Conservation (phyloP, 2,888 invertebrate genomes). For the Parnassius apollo region DNA sequence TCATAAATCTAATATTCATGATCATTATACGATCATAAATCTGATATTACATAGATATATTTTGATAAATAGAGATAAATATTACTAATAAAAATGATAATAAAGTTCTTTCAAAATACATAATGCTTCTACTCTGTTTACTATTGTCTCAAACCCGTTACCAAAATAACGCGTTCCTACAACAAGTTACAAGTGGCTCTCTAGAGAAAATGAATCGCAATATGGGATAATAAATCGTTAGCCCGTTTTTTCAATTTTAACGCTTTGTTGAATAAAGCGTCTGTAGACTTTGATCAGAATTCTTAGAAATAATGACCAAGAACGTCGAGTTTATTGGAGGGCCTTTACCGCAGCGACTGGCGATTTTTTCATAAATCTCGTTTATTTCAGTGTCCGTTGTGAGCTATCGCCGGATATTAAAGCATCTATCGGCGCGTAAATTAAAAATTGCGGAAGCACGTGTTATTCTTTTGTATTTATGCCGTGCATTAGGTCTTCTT, state of each 20-base stretch:
- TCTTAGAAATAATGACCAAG: neutral
- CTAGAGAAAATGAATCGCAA: slow-evolving; percentile 19
- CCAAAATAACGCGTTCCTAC: slow-evolving; percentile 2
- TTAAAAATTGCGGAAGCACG: slow-evolving; percentile 39
- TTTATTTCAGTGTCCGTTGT: slow-evolving; percentile 18
- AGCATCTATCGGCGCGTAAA: slow-evolving; percentile 34
- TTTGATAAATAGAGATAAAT: too few relatives aligned
- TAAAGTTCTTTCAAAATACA: too few relatives aligned
- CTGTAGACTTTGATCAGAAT: slow-evolving; percentile 3
- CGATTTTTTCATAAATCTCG: slow-evolving; percentile 17
- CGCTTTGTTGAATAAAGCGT: slow-evolving; percentile 15
- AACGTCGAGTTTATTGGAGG: neutral
- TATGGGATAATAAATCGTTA: slow-evolving; percentile 20
- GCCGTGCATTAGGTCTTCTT: slow-evolving; percentile 12
- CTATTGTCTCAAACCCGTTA: neutral
- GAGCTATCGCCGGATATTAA: slow-evolving; percentile 32
- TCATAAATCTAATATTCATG: too few relatives aligned
- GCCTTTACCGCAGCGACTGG: neutral
- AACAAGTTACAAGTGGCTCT: slow-evolving; percentile 8
- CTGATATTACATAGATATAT: too few relatives aligned
- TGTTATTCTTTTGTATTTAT: slow-evolving; percentile 54
- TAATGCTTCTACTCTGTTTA: too few relatives aligned
- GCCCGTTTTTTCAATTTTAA: slow-evolving; percentile 12
- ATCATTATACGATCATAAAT: too few relatives aligned
- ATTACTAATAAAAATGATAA: too few relatives aligned